Evolutionary conservation across 2,888 invertebrate species (phyloP).

Genomic region (Marasmarcha lunaedactyla): DNA sequence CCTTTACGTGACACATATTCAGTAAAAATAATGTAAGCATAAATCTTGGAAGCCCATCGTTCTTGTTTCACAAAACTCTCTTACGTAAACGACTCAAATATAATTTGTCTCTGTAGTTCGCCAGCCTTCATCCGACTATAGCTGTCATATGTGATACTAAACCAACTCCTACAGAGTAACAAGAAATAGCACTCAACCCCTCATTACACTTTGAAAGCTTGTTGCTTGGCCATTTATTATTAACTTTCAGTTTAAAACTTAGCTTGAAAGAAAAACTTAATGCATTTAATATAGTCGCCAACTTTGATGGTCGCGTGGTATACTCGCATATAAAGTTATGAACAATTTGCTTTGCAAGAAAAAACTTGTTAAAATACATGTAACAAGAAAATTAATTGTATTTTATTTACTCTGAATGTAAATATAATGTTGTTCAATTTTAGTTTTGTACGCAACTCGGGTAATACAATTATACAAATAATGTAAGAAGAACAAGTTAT

Average conservation of each 20-base stretch:
- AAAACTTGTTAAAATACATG: conserved; percentile 6
- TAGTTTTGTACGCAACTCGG: too few species aligned
- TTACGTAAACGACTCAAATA: too few species aligned
- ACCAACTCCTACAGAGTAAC: conserved; percentile 15
- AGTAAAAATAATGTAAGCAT: too few species aligned
- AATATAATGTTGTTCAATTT: too few species aligned
- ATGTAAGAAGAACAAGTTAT: too few species aligned
- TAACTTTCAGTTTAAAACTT: conserved; percentile 19
- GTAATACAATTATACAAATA: too few species aligned
- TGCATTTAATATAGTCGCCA: conserved; percentile 14
- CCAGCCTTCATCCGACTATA: neutral
- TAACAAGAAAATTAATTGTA: conserved; percentile 3
- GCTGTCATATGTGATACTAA: conserved; percentile 18
- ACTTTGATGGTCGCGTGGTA: conserved; percentile 15
- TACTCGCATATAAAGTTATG: conserved; percentile 14
- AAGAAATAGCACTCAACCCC: conserved; percentile 31
- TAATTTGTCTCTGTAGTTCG: neutral
- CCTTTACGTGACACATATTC: too few species aligned
- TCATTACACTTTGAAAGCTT: conserved; percentile 32
- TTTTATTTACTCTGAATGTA: too few species aligned
- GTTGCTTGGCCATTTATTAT: conserved; percentile 23
- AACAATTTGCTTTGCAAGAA: conserved; percentile 8
- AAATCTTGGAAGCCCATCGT: too few species aligned
- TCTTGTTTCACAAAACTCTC: too few species aligned
- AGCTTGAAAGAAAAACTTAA: conserved; percentile 15